These are phyloP conservation scores for Pilophorus perplexus DNA, from an alignment of 2,888 invertebrate genomes.

Conservation along the genomic window DNA sequence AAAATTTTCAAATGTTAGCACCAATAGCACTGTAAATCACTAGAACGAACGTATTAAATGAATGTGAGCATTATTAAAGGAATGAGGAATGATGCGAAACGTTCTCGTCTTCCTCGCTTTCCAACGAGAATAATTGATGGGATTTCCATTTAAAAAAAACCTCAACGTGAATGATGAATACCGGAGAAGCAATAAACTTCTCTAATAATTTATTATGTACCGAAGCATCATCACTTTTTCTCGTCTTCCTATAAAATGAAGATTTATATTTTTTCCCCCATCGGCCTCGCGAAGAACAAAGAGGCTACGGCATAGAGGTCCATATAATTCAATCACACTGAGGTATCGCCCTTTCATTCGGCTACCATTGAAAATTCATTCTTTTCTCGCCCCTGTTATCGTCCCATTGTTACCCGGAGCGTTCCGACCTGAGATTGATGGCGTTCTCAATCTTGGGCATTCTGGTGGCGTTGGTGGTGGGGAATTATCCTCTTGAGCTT, in stretches of 20 bases:
- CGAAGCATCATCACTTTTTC: slow-evolving; percentile 14
- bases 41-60: no score
- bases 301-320: slow-evolving; percentile 24
- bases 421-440: slow-evolving; percentile 13
- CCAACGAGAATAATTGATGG: slow-evolving; percentile 21
- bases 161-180: slow-evolving; percentile 31
- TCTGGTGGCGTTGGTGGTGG: slow-evolving; percentile 10
- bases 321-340: slow-evolving; percentile 36
- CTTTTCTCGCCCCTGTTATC: slow-evolving; percentile 5
- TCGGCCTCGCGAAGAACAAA: slow-evolving; percentile 31
- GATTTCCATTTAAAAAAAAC: slow-evolving; percentile 26
- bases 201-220: slow-evolving; percentile 36
- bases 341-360: slow-evolving; percentile 8
- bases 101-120: slow-evolving; percentile 4
- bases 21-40: no score
- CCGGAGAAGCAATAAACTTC: slow-evolving; percentile 32
- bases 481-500: slow-evolving; percentile 25
- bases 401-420: slow-evolving; percentile 24
- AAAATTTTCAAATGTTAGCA: no score
- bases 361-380: slow-evolving; percentile 20
- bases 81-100: slow-evolving; percentile 14
- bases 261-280: slow-evolving; percentile 22
- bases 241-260: slow-evolving; percentile 24
- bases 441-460: slow-evolving; percentile 13
- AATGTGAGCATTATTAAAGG: background rate